phyloP scores from a whole-genome alignment of 2,888 invertebrate genomes.

The Chymomyza caudatula region DNA sequence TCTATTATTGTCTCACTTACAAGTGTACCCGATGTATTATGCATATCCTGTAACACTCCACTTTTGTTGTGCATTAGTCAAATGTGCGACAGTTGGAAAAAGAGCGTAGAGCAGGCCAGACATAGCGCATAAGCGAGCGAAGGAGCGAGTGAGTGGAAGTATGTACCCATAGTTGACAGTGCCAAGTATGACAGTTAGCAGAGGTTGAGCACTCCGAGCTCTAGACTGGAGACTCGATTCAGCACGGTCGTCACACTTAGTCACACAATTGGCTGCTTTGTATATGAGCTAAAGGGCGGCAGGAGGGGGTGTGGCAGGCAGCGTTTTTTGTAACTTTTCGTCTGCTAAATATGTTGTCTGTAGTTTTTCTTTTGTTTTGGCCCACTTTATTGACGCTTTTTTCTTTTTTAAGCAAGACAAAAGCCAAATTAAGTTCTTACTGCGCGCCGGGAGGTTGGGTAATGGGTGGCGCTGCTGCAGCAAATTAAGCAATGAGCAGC shows the following conservation, averaged over 20 bases:
- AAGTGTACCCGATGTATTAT: slow-evolving; percentile 72
- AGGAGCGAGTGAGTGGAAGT: background rate
- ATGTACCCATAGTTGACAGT: background rate
- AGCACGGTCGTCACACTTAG: slow-evolving; percentile 39
- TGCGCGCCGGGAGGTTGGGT: background rate
- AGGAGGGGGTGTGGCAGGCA: background rate
- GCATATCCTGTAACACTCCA: slow-evolving; percentile 74
- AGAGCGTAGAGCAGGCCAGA: slow-evolving; percentile 25
- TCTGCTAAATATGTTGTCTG: slow-evolving; percentile 50
- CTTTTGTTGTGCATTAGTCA: slow-evolving; percentile 74
- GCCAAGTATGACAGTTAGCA: background rate
- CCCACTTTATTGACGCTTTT: background rate
- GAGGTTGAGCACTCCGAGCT: slow-evolving; percentile 18
- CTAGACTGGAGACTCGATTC: slow-evolving; percentile 31
- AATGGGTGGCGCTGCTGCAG: slow-evolving; percentile 18
- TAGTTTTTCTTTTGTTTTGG: background rate
- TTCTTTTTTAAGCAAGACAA: background rate
- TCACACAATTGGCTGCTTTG: slow-evolving; percentile 56
- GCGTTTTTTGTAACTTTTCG: background rate
- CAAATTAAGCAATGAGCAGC: slow-evolving; percentile 54
- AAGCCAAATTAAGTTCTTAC: background rate
- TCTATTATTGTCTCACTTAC: slow-evolving; percentile 72
- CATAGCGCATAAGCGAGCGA: background rate
- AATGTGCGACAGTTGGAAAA: slow-evolving; percentile 66
- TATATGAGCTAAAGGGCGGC: background rate